Base-by-base conservation (phyloP, 2,888 invertebrate species). In the Drosophila kokeensis region DNA sequence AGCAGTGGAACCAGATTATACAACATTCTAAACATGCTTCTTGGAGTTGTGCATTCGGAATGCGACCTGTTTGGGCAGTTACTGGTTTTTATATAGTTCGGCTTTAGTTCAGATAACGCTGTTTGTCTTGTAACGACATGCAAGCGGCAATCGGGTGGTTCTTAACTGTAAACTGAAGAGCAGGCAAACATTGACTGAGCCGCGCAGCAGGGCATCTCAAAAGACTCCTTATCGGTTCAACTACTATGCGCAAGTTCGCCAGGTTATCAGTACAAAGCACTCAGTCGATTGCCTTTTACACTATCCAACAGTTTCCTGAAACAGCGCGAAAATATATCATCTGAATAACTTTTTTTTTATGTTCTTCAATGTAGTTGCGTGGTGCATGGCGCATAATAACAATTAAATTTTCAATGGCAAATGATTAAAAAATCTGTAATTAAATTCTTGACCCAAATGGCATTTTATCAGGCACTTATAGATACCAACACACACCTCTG, bases 371-470 rank as follows among this genome's bases (percentile, higher is more conserved):
- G 27, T 45, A 42, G 15, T 45, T 52, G 40, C 30, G 36, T 53
- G 13, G 52, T 52, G 48, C 58, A 50, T 36, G 11, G 15, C 29
- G 30, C 55, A 29, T 24, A 32, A 45, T 53, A 27, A 10, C 40
- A 42, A 45, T 36, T 32, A 21, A 13, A 45, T 45, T 48, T 62
- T 30, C 54, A 52, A 48, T 62, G 42, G 21, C 42, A 36, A 61
- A 53, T 32, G 15, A 65, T 66, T 77, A 27, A 54, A 64, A 67
- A 70, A 30, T 15, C 54, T 58, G 36, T 76, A 69, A 66, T 76
- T 82, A 68, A 73, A 70, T 66, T 80, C 76, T 82, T 84, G 84
- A 84, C 84, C 85, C 58, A 82, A 76, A 74, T 85, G 38, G n/a
- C 34, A 45, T 58, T 63, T 73, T 77, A 79, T 79, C 81, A 69